A percentile compares a stretch with the other conserved stretches of the same genome.
phyloP scores from a whole-genome alignment of 2,797 vertebrate genomes.

The Petrocephalus sullivani region DNA sequence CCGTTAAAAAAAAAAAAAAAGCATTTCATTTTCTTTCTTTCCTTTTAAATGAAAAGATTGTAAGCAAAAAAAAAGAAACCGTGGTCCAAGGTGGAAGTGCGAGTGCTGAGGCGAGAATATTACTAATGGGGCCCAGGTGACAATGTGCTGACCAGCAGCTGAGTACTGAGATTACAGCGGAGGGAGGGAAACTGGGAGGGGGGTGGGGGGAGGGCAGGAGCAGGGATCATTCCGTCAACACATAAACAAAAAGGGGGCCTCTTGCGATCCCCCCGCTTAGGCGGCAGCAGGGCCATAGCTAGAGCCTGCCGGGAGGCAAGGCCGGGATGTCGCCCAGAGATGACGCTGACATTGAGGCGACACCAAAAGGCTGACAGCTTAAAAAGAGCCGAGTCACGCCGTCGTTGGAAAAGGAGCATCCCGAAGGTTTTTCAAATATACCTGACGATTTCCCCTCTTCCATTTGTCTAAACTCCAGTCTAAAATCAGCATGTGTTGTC shows the following conservation, averaged over 20 bases:
- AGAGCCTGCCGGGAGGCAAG: not conserved
- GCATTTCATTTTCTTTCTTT: constrained; percentile 23
- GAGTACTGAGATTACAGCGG: constrained; percentile 59
- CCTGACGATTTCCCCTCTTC: not conserved
- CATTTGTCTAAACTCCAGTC: too few species aligned
- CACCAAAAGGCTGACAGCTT: constrained; percentile 3
- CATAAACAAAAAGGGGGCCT: constrained; percentile 4
- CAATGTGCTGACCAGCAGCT: constrained; percentile 64
- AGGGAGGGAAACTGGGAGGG: constrained; percentile 31
- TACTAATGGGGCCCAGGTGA: constrained; percentile 69
- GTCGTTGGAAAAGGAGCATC: not conserved
- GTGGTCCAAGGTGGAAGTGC: constrained; percentile 41
- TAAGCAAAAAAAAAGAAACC: constrained; percentile 27
- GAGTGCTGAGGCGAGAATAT: constrained; percentile 59
- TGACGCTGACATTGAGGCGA: constrained; percentile 23
- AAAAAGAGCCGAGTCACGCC: not conserved
- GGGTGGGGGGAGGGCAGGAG: constrained; percentile 9
- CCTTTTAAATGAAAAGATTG: constrained; percentile 21
- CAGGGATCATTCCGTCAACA: constrained; percentile 15
- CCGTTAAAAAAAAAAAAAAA: constrained; percentile 19
- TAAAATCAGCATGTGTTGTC: not conserved
- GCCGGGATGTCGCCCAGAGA: constrained; percentile 30
- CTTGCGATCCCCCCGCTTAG: constrained; percentile 17
- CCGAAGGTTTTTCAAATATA: not conserved
- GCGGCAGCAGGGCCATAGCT: not conserved